These are phyloP conservation scores for Mareca penelope DNA, from an alignment of 2,797 vertebrate genomes.

Conservation along the genomic window DNA sequence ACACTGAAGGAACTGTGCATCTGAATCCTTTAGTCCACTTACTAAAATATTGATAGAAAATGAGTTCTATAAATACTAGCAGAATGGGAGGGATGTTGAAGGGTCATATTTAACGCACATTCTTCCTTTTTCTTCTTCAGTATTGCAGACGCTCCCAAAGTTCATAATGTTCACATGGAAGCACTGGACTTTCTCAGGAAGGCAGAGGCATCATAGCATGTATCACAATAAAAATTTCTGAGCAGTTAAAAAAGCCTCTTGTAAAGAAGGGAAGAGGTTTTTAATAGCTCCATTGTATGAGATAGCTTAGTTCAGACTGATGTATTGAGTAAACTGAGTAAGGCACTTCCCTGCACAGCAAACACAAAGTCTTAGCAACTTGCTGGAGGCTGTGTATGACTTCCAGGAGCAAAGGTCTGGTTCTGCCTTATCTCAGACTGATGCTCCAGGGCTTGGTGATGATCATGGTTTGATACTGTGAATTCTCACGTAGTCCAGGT, in stretches of 20 bases:
- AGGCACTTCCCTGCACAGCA: not conserved
- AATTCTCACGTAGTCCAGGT: not conserved
- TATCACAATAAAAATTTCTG: not conserved
- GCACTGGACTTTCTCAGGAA: not conserved
- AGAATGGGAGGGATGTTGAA: not conserved
- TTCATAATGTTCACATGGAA: not conserved
- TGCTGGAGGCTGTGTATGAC: not conserved
- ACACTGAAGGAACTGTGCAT: fast-evolving
- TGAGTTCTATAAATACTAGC: not conserved
- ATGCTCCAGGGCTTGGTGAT: not conserved
- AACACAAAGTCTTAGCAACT: not conserved
- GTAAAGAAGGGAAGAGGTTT: not conserved
- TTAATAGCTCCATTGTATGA: not conserved
- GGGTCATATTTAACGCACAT: not conserved
- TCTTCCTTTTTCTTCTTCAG: not conserved
- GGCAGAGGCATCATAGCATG: fast-evolving
- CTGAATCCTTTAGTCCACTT: not conserved
- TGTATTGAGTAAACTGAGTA: not conserved
- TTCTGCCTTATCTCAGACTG: not conserved
- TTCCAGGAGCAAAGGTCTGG: not conserved
- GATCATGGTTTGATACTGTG: not conserved
- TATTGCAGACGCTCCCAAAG: not conserved
- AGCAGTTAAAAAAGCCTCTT: not conserved
- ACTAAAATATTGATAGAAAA: not conserved
- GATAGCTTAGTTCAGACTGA: not conserved